These are phyloP conservation scores for Muraenolepis orangiensis DNA, from an alignment of 2,797 vertebrate species.

Conservation along the genomic window DNA sequence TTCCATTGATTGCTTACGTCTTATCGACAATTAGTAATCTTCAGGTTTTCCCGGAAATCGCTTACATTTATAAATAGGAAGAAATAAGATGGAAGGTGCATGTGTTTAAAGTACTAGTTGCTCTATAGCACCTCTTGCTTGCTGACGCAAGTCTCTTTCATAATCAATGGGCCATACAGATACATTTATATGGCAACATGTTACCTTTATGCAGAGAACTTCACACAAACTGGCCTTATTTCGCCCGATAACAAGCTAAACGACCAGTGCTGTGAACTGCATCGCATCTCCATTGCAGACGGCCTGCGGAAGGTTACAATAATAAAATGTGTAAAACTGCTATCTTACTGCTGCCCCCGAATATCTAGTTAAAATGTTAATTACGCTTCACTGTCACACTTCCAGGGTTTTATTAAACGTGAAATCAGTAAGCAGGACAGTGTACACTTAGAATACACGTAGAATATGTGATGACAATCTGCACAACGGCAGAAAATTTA, in stretches of 20 bases:
- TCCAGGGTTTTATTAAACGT: neutral
- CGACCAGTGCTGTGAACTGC: neutral
- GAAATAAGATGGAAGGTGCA: neutral
- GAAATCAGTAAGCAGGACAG: neutral
- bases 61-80: neutral
- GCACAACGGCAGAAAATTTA: neutral
- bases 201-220: neutral
- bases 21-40: neutral
- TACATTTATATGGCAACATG: neutral
- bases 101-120: neutral
- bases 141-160: neutral
- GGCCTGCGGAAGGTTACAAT: neutral
- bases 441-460: neutral
- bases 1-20: neutral
- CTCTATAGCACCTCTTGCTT: neutral
- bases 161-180: neutral
- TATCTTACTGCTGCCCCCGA: neutral
- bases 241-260: neutral
- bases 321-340: neutral
- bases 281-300: neutral
- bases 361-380: neutral
- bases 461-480: neutral
- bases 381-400: neutral
- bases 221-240: neutral
- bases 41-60: neutral